Evolutionary conservation across 2,113 vertebrate genomes (phyloP).

Genomic region (Phalacrocorax carbo): DNA sequence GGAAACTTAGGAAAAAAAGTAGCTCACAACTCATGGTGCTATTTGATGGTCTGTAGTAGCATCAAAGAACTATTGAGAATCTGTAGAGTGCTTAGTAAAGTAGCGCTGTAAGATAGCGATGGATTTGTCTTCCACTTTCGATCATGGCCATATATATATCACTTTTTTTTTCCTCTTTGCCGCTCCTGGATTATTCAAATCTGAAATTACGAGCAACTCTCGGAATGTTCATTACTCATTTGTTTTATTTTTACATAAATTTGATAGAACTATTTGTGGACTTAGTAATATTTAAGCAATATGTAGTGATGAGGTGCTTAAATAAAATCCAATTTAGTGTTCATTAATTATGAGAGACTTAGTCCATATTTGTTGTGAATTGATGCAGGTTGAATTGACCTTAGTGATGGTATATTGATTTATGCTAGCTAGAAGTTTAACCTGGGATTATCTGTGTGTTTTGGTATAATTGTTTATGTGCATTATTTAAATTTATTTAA

Average conservation of each 20-base stretch:
- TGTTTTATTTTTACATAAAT: not conserved
- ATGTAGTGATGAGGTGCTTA: not conserved
- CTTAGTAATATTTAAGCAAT: not conserved
- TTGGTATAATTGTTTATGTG: not conserved
- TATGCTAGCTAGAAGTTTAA: not conserved
- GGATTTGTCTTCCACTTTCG: not conserved
- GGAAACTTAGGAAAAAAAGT: not conserved
- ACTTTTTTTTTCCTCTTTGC: not conserved
- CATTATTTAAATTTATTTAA: not conserved
- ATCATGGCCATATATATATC: not conserved
- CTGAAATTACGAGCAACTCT: not conserved
- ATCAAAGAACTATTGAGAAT: not conserved
- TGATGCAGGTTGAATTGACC: not conserved
- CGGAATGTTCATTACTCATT: not conserved
- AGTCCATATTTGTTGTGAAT: not conserved
- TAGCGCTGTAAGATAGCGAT: rapidly evolving
- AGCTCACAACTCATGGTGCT: not conserved
- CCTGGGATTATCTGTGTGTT: not conserved
- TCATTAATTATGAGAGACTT: not conserved
- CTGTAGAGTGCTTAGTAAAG: not conserved
- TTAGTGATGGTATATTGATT: not conserved
- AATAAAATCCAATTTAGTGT: not conserved
- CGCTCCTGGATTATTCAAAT: not conserved
- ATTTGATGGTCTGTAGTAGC: not conserved
- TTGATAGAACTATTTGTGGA: not conserved